These are phyloP conservation scores for Erebia palarica DNA, from an alignment of 2,888 invertebrate species.

Conservation along the genomic window DNA sequence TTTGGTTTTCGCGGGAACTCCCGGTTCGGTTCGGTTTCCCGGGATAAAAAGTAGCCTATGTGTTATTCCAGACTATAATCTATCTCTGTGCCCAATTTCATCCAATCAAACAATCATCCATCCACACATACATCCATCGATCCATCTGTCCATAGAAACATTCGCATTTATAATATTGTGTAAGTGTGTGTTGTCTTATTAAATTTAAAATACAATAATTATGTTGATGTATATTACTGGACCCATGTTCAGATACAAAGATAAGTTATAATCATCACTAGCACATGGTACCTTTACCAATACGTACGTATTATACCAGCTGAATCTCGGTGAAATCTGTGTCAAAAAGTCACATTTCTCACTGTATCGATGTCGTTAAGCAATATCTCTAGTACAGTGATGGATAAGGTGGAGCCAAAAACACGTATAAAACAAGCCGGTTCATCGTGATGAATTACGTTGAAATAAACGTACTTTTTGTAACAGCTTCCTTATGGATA, in stretches of 20 bases:
- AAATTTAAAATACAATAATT: too few relatives aligned
- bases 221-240: too few relatives aligned
- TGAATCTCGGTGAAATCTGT: constrained; percentile 26
- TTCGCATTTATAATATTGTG: too few relatives aligned
- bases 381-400: constrained; percentile 26
- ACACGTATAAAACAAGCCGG: constrained; percentile 24
- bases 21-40: too few relatives aligned
- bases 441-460: constrained; percentile 39
- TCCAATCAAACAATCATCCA: too few relatives aligned
- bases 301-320: background rate
- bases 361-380: constrained; percentile 24
- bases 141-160: too few relatives aligned
- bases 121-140: too few relatives aligned
- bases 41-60: too few relatives aligned
- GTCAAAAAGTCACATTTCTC: constrained; percentile 25
- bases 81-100: too few relatives aligned
- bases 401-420: constrained; percentile 34
- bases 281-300: background rate
- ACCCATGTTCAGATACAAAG: background rate
- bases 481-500: background rate
- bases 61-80: too few relatives aligned
- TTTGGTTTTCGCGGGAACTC: too few relatives aligned
- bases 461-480: background rate
- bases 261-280: background rate
- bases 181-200: too few relatives aligned